phyloP scores from a whole-genome alignment of 2,797 vertebrate species.

The Cryptoprocta ferox region DNA sequence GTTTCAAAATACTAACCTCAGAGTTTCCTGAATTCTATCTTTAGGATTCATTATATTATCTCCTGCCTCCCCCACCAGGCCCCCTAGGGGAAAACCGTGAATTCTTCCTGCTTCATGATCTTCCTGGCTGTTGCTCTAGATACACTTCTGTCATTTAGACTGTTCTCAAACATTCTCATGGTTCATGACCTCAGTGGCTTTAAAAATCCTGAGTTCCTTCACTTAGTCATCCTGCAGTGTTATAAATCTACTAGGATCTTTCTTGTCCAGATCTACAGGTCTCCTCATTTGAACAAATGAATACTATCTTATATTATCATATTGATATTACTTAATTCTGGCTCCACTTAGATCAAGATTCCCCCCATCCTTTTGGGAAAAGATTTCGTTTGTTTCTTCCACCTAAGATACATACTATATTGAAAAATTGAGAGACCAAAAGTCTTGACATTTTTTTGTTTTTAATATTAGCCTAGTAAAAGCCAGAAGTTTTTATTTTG shows the following conservation, averaged over 20 bases:
- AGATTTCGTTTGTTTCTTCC: neutral
- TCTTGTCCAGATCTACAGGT: too few species aligned
- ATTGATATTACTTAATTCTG: neutral
- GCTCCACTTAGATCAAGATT: neutral
- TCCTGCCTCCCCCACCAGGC: fast-evolving
- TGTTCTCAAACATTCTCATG: neutral
- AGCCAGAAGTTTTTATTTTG: neutral
- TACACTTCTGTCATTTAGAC: neutral
- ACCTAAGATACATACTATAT: neutral
- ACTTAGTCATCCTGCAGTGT: neutral
- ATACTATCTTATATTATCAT: neutral
- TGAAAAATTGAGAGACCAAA: neutral
- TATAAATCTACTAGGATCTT: neutral
- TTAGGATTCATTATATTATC: neutral
- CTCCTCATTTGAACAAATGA: neutral
- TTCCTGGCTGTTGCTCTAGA: neutral
- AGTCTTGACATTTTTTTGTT: neutral
- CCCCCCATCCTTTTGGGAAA: neutral
- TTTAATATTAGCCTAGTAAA: neutral
- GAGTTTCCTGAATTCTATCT: neutral
- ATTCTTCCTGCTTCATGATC: neutral
- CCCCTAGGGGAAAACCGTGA: neutral
- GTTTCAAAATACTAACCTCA: neutral
- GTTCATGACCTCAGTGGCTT: neutral
- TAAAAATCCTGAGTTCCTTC: neutral